Base-by-base conservation (phyloP, 2,888 invertebrate species). In the Melieria omissa region DNA sequence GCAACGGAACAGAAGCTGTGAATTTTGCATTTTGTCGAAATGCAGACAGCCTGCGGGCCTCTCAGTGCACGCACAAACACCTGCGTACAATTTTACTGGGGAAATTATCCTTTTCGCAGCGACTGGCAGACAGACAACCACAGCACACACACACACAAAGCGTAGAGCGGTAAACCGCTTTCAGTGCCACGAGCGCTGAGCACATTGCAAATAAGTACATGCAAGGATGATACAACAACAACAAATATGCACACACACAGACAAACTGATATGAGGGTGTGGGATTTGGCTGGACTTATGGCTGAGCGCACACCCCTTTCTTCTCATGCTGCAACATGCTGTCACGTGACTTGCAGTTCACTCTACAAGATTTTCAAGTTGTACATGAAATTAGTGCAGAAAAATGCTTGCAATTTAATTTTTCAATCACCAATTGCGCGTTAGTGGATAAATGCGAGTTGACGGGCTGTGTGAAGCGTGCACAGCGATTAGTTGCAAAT, bases 51-150 rank as follows among this genome's bases (percentile, higher is more conserved):
- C 63, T n/a, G 58, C 60, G 52, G 70, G 73, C 58, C 58, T 10
- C 62, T 66, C 65, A 72, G 68, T 41, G 54, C 52, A 72, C 68
- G 72, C 65, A 65, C 44, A 69, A 62, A 69, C 69, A 69, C 69
- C 69, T 69, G 72, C 9, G 7, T n/a, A n/a, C 4, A 60, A 67
- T 52, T 41, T n/a, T 41, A 52, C 14, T 10, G n/a, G 14, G 8
- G 7, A 7, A 7, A 14, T 29, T 44, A 44, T 42, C n/a, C 4
- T 44, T 42, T 60, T 60, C 12, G 7, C 42, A 60, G 29, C 42
- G n/a, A 12, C 42, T 44, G n/a, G 14, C 44, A 58, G n/a, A n/a
- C n/a, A n/a, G n/a, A n/a, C 10, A 44, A 29, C 4, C 6, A 41
- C 12, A 8, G 8, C 45, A 44, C 44, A 42, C n/a, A n/a, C n/a